Percentiles rank a stretch among this genome's conserved stretches.
phyloP scores from a whole-genome alignment of 1,140 invertebrate species.

The Diachasma alloeum region DNA sequence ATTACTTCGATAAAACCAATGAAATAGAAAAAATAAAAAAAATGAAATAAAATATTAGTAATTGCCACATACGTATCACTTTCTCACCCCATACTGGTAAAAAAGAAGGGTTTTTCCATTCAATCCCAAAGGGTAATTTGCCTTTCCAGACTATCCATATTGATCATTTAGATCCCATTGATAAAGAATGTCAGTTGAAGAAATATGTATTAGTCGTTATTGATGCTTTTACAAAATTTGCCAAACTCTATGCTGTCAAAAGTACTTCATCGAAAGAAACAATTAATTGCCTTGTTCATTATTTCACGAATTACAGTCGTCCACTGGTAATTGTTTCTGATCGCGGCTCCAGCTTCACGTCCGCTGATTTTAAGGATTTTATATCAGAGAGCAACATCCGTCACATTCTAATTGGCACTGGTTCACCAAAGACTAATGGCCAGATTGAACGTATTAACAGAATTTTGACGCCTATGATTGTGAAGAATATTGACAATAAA shows the following conservation, averaged over 20 bases:
- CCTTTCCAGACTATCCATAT: constrained; percentile 49
- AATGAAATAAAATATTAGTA: no score
- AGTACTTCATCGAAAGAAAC: background rate
- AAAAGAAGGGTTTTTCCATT: background rate
- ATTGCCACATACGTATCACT: background rate
- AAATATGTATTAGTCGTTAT: constrained; percentile 45
- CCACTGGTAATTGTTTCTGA: constrained; percentile 48
- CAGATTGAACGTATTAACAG: constrained; percentile 48
- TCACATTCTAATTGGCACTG: constrained; percentile 20
- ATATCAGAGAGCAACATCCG: constrained; percentile 33
- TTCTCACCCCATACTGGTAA: background rate
- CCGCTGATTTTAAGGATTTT: constrained; percentile 43
- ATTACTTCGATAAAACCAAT: no score
- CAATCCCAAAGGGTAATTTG: background rate
- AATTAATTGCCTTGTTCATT: background rate
- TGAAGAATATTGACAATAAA: background rate
- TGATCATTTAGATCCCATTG: constrained; percentile 39
- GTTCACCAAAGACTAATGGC: constrained; percentile 25
- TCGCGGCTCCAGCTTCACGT: constrained; percentile 47
- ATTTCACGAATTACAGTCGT: constrained; percentile 41
- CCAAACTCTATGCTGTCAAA: constrained; percentile 8
- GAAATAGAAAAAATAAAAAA: no score
- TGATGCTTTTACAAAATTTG: constrained; percentile 47
- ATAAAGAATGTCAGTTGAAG: constrained; percentile 29
- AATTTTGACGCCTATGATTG: constrained; percentile 24